Percentiles rank a stretch among this genome's conserved stretches.
Conservation (phyloP, 37 sponge, comb jelly and placozoan species). For the Geodia barretti region DNA sequence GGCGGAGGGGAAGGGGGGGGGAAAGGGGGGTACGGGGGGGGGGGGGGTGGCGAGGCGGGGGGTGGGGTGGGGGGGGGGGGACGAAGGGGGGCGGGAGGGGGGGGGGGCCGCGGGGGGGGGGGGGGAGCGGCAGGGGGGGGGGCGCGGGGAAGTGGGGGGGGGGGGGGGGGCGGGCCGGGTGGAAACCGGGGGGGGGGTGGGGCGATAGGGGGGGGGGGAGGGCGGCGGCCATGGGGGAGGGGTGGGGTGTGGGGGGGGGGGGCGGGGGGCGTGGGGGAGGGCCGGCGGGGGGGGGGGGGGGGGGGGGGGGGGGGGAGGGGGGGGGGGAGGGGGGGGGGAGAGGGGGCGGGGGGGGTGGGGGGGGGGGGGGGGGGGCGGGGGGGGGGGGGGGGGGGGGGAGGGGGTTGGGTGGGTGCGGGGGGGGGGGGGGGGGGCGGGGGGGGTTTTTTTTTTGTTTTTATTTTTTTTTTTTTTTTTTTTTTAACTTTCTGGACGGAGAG, state of each 20-base stretch:
- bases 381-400: neutral
- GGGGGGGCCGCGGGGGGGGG: no score
- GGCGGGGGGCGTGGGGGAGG: neutral
- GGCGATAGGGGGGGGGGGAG: no score
- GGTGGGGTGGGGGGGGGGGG: no score
- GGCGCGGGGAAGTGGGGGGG: no score
- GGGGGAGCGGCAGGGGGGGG: neutral
- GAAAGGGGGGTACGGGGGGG: no score
- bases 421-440: neutral
- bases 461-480: slow-evolving; percentile 7
- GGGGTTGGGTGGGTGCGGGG: neutral
- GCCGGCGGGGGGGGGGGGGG: neutral
- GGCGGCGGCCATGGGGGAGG: no score
- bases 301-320: neutral
- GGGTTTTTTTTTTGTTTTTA: no score
- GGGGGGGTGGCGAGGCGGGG: no score
- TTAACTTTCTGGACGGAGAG: slow-evolving; percentile 91
- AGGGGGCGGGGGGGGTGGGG: neutral
- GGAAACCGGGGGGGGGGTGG: no score
- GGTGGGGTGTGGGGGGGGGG: neutral
- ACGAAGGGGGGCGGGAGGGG: no score
- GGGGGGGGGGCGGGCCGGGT: no score
- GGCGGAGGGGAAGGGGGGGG: no score
- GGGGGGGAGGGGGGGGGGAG: neutral
- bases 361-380: neutral